Evolutionary conservation across 2,113 vertebrate species (phyloP).

Genomic region (Synchiropus splendidus): DNA sequence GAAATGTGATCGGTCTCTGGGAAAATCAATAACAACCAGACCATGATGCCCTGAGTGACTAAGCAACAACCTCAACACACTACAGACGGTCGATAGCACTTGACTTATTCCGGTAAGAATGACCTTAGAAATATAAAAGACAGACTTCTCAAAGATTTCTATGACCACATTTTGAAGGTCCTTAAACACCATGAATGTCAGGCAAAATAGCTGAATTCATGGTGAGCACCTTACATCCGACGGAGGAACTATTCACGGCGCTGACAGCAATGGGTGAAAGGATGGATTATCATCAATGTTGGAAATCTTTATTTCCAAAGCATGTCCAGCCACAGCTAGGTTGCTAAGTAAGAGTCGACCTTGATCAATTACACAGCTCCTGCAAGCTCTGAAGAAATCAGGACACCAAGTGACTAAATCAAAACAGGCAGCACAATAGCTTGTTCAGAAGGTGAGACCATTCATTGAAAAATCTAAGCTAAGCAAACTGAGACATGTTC

Average conservation of each 20-base stretch:
- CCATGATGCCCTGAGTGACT: slow-evolving; percentile 52
- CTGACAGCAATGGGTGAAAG: not conserved
- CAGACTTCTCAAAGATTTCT: not conserved
- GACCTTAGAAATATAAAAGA: not conserved
- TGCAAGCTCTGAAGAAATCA: not conserved
- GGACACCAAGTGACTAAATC: no score
- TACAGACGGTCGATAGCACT: slow-evolving; percentile 9
- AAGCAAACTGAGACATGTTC: no score
- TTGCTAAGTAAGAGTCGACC: slow-evolving; percentile 7
- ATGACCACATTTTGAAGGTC: not conserved
- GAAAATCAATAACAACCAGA: slow-evolving; percentile 61
- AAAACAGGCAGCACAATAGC: no score
- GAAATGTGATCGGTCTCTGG: slow-evolving; percentile 56
- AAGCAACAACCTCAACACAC: slow-evolving; percentile 48
- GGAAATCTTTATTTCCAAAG: slow-evolving; percentile 4
- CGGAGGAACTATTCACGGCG: not conserved
- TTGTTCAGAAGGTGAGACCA: no score
- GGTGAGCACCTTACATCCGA: not conserved
- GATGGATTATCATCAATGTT: no score
- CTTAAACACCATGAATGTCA: not conserved
- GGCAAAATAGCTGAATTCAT: not conserved
- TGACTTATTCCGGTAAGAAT: slow-evolving; percentile 8
- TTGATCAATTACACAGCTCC: slow-evolving; percentile 8
- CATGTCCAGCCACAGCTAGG: slow-evolving; percentile 7
- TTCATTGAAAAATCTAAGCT: no score